A percentile compares a stretch with the other conserved stretches of the same genome.
These are phyloP conservation scores for Halocynthia aurantium DNA, from an alignment of 23 tunicate species.

Conservation along the genomic window DNA sequence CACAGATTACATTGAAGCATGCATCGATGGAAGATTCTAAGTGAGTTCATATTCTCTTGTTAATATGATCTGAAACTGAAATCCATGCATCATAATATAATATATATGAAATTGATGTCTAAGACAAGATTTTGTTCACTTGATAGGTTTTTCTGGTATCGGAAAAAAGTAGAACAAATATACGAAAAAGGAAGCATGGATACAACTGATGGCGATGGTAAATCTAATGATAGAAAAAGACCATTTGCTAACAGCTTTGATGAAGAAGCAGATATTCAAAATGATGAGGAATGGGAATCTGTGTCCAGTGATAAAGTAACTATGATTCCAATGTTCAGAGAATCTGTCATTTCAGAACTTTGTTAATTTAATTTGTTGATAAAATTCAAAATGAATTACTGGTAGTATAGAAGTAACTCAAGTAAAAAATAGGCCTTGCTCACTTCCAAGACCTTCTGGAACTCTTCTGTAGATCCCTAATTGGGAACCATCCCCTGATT, in stretches of 20 bases:
- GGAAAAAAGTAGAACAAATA: slow-evolving; percentile 3
- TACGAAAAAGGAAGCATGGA: background rate
- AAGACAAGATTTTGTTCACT: background rate
- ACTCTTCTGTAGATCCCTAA: background rate
- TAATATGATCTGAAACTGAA: background rate
- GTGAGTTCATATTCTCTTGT: slow-evolving; percentile 14
- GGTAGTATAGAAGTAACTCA: background rate
- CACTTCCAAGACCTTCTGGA: no score
- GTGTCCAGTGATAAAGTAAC: background rate
- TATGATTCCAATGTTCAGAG: background rate
- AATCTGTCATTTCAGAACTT: no score
- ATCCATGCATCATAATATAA: background rate
- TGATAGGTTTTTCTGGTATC: slow-evolving; percentile 1
- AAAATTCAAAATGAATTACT: slow-evolving; percentile 1
- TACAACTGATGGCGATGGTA: background rate
- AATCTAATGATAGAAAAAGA: background rate
- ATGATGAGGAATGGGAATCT: slow-evolving; percentile 9
- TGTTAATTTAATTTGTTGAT: background rate
- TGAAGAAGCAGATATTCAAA: background rate
- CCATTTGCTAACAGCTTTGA: background rate
- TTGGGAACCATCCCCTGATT: no score
- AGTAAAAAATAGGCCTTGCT: no score
- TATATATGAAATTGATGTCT: slow-evolving; percentile 3
- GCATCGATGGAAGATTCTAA: slow-evolving; percentile 33
- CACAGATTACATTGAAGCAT: slow-evolving; percentile 23